Conservation (phyloP, 1,140 invertebrate species). For the Atta texana region DNA sequence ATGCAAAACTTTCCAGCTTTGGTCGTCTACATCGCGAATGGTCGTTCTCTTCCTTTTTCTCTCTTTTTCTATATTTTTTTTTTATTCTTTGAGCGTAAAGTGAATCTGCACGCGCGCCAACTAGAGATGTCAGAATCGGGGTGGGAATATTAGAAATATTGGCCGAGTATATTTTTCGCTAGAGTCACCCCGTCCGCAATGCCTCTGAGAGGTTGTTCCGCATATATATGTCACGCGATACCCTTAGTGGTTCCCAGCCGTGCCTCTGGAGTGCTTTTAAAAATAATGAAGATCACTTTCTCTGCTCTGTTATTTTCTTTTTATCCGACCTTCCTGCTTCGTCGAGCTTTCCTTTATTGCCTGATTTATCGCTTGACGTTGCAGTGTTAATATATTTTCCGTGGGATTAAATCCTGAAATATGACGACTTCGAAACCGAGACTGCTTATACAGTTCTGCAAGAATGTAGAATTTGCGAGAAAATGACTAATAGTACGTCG, state of each 20-base stretch:
- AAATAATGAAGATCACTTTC: slow-evolving; percentile 75
- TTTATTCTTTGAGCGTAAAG: slow-evolving; percentile 48
- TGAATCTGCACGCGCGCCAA: slow-evolving; percentile 44
- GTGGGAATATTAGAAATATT: slow-evolving; percentile 45
- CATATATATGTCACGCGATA: slow-evolving; percentile 49
- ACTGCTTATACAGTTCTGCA: slow-evolving; percentile 41
- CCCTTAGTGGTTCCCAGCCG: slow-evolving; percentile 42
- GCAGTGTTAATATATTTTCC: slow-evolving; percentile 71
- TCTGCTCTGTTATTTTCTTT: slow-evolving; percentile 66
- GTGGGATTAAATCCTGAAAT: slow-evolving; percentile 75
- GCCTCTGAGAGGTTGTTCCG: background rate
- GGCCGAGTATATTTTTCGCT: slow-evolving; percentile 39
- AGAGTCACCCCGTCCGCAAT: slow-evolving; percentile 41
- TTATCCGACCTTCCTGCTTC: slow-evolving; percentile 65
- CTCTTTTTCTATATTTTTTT: slow-evolving; percentile 39
- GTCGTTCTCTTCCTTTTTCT: slow-evolving; percentile 61
- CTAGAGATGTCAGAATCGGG: background rate
- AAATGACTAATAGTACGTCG: slow-evolving; percentile 25
- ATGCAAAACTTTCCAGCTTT: slow-evolving; percentile 78
- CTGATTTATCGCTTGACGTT: slow-evolving; percentile 70
- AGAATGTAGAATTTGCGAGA: slow-evolving; percentile 36
- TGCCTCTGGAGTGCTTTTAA: slow-evolving; percentile 70
- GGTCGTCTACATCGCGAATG: slow-evolving; percentile 58
- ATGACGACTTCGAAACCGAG: slow-evolving; percentile 53
- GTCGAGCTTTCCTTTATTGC: slow-evolving; percentile 74